These are phyloP conservation scores for Mixornis gularis DNA, from an alignment of 2,113 vertebrate genomes.

Conservation along the genomic window DNA sequence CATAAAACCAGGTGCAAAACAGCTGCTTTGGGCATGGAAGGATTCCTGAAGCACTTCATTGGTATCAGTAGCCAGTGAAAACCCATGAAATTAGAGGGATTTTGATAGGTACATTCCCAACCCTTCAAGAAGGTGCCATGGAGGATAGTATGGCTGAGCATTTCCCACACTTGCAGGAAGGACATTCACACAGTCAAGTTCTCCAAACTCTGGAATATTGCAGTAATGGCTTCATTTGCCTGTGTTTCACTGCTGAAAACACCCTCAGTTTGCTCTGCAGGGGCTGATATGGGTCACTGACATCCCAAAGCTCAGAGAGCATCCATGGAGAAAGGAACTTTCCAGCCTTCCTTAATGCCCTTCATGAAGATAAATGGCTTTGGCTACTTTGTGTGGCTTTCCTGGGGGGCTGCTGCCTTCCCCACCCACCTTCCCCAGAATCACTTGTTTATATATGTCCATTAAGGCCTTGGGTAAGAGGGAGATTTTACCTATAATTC, in stretches of 20 bases:
- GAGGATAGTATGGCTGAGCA: neutral
- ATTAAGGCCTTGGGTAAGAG: neutral
- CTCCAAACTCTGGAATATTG: neutral
- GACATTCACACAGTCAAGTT: neutral
- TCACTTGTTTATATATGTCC: neutral
- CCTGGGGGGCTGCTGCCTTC: neutral
- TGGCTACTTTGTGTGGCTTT: neutral
- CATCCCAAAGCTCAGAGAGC: neutral
- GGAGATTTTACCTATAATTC: neutral
- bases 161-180: slow-evolving; percentile 37
- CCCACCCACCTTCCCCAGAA: neutral
- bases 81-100: slow-evolving; percentile 42
- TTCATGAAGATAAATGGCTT: neutral
- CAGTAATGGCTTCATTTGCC: neutral
- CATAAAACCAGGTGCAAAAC: slow-evolving; percentile 71
- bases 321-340: neutral
- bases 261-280: neutral
- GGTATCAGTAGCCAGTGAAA: slow-evolving; percentile 37
- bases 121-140: slow-evolving; percentile 18
- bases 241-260: neutral
- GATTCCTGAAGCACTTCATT: slow-evolving; percentile 30
- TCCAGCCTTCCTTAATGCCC: neutral
- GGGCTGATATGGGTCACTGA: neutral
- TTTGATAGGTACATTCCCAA: slow-evolving; percentile 13
- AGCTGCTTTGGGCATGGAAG: slow-evolving; percentile 52